Evolutionary conservation across 2,797 vertebrate genomes (phyloP), one percentile per base, ranked within the genome.

Genomic region (Chiroxiphia lanceolata): DNA sequence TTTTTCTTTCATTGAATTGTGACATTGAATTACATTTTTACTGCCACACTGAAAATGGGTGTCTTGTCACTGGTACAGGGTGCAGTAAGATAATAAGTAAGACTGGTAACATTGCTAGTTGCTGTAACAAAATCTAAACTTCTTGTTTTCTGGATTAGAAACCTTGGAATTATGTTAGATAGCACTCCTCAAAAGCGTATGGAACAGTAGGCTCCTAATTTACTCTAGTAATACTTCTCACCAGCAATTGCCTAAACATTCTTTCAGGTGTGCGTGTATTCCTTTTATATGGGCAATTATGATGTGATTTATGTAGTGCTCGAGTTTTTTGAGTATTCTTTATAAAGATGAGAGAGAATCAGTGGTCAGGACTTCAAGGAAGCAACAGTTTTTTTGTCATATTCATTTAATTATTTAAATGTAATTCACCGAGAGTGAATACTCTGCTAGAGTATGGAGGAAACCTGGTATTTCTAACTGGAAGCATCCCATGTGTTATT

Each of bases 211-310:
- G 48, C 29, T 78, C 91, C 56, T 94, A 34, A 15, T 69, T 87
- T 54, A 34, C 14, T 87, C 21, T n/a, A 14, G 29, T n/a, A 72
- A 14, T 57, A 45, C 4, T 74, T 88, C 26, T 67, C 18, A 51
- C 11, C 0, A 0, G 18, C 18, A 65, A 0, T 23, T 68, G 38
- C 45, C 13, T 60, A 33, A 60, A 64, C 12, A 3, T 88, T 75
- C 5, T 56, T 88, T 75, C 10, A 31, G 4, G 8, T 76, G 13
- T 29, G 25, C 36, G 21, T 64, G 18, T 67, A 21, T 68, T 74
- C 33, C 34, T 71, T 81, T 53, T 42, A 13, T 72, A 8, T 47
- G 27, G 56, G 19, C n/a, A 68, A 23, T 60, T 77, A 15, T 7
- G 6, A 40, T 36, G n/a, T 54, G 48, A 70, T 77, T 77, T 85